Evolutionary conservation across 2,888 invertebrate genomes (phyloP).

Genomic region (Odontocolon sp.): DNA sequence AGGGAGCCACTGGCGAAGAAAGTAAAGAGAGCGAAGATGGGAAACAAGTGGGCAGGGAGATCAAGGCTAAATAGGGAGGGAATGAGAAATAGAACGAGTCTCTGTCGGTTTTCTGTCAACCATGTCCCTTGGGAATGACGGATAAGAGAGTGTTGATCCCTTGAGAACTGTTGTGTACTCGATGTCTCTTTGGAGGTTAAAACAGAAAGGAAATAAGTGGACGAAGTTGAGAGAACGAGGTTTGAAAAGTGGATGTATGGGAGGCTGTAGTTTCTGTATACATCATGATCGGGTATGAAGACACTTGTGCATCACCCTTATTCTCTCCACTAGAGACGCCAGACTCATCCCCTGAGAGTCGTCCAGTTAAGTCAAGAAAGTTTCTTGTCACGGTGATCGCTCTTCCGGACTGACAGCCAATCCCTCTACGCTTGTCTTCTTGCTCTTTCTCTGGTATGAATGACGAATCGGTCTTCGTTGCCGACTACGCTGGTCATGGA

Average conservation of each 20-base stretch:
- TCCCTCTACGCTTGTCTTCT: conserved; percentile 27
- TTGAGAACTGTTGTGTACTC: conserved; percentile 29
- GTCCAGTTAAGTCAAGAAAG: conserved; percentile 52
- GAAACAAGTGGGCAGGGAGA: neutral
- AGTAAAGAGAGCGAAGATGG: neutral
- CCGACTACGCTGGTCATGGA: neutral
- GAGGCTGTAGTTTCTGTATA: conserved; percentile 7
- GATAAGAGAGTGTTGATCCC: conserved; percentile 19
- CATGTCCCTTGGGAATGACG: conserved; percentile 21
- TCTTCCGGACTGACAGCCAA: conserved; percentile 54
- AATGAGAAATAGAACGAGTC: neutral
- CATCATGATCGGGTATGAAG: conserved; percentile 15
- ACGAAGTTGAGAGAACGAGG: neutral
- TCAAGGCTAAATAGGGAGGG: neutral
- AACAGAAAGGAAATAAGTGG: neutral
- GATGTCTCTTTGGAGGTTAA: neutral
- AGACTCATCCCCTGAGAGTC: conserved; percentile 43
- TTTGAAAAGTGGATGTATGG: neutral
- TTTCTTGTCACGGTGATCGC: conserved; percentile 50
- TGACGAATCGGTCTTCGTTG: conserved; percentile 38
- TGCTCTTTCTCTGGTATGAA: conserved; percentile 19
- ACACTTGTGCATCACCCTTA: conserved; percentile 2
- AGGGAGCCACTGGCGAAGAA: neutral
- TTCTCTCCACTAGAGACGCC: neutral
- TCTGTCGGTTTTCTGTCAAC: neutral